Percentiles rank a stretch among this genome's conserved stretches.
These are phyloP conservation scores for Tragelaphus imberbis DNA, from an alignment of 2,113 vertebrate genomes.

Conservation along the genomic window DNA sequence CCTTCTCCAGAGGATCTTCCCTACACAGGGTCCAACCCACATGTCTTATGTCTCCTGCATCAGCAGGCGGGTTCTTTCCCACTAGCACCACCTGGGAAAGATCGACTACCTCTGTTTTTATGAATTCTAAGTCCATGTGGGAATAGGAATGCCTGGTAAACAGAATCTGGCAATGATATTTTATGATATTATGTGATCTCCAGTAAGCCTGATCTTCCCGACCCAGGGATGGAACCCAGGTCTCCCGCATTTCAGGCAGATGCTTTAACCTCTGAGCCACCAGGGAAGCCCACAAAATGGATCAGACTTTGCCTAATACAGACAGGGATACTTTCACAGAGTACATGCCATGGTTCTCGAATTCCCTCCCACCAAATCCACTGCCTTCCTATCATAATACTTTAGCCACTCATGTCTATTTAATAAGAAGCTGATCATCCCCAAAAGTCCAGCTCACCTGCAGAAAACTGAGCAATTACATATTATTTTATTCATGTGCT, in stretches of 20 bases:
- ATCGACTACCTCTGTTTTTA: background rate
- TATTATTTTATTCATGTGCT: background rate
- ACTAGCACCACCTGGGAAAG: background rate
- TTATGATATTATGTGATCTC: background rate
- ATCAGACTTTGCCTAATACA: background rate
- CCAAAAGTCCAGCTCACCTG: background rate
- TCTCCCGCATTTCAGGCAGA: no score
- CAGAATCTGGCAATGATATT: background rate
- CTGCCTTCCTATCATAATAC: background rate
- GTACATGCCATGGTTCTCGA: background rate
- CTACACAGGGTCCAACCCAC: background rate
- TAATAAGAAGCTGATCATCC: background rate
- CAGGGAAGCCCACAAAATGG: background rate
- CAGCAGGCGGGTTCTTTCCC: background rate
- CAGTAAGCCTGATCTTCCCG: background rate
- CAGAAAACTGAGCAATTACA: background rate
- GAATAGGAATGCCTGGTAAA: background rate
- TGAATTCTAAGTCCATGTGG: background rate
- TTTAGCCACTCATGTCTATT: background rate
- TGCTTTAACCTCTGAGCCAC: no score
- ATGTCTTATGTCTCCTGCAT: background rate
- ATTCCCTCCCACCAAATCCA: background rate
- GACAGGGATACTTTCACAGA: background rate
- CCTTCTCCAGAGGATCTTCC: background rate
- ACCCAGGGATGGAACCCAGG: no score